Evolutionary conservation across 1,140 invertebrate genomes (phyloP), one percentile per base, ranked within the genome.

Genomic region (Zaprionus inermis): DNA sequence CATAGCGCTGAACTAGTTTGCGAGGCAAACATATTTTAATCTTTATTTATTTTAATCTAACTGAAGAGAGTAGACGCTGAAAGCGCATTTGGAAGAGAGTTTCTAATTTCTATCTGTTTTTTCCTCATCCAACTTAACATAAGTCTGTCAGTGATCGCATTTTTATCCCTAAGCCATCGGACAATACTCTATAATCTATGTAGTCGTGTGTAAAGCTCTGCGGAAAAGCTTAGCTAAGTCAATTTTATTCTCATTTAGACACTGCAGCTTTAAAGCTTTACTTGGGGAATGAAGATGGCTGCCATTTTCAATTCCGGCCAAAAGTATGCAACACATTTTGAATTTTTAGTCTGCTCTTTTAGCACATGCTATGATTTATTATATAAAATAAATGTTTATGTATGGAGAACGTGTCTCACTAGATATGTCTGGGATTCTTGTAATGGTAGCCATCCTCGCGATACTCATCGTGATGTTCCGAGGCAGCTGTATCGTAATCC

Each of bases 1-100:
- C 61, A 51, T 18, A 14, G 55, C 66, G 63, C 83, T 88, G 83
- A 86, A 86, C 83, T 88, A 88, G 83, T 86, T 86, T 88, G 55
- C 28, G 54, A 34, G 38, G 44, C 28, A 65, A 65, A 55, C 20
- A 72, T 32, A 22, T n/a, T n/a, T n/a, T 28, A 72, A 56, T 36
- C 30, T 54, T 9, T n/a, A 16, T 41, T 64, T 30, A 16, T 52
- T 52, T 30, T 18, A 14, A 54, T 7, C 24, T 24, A 2, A 28
- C 51, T 38, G 11, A 30, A 38, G 11, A 55, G 46, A 52, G 16
- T n/a, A 6, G 7, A 9, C 10, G 7, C n/a, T 44, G 3, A 12
- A 10, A 16, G 0, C 18, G 7, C 2, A 11, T 9, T 2, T 18
- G 10, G 11, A 20, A 49, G 10, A 49, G 18, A 12, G 10, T 20